phyloP scores from a whole-genome alignment of 2,113 vertebrate species.

The Phylloscopus trochiloides region DNA sequence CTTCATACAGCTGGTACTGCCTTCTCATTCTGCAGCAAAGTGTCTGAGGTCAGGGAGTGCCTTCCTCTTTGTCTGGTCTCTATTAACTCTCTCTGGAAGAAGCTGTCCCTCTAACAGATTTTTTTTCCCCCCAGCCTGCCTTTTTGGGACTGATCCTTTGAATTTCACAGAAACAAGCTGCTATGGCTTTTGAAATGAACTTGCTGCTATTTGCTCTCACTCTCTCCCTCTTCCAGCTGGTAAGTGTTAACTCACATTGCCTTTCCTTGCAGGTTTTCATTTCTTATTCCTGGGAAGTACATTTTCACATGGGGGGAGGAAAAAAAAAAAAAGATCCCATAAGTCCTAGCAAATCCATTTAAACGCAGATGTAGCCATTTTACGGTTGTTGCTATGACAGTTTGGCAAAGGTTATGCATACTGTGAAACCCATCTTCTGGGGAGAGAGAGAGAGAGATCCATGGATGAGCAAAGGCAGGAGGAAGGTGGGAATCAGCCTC shows the following conservation, averaged over 20 bases:
- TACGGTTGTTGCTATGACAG: slow-evolving; percentile 36
- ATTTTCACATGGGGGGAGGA: slow-evolving; percentile 26
- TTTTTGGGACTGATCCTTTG: slow-evolving; percentile 48
- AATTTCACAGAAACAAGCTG: slow-evolving; percentile 18
- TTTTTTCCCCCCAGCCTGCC: background rate
- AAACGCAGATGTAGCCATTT: slow-evolving; percentile 46
- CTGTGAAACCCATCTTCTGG: slow-evolving; percentile 4
- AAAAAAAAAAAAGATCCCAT: background rate
- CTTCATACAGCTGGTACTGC: background rate
- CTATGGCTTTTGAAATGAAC: slow-evolving; percentile 20
- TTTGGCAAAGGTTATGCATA: slow-evolving; percentile 41
- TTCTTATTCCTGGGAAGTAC: slow-evolving; percentile 58
- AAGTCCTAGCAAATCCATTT: slow-evolving; percentile 45
- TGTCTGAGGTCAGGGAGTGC: slow-evolving; percentile 36
- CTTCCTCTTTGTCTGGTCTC: slow-evolving; percentile 59
- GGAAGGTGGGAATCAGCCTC: background rate
- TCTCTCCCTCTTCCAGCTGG: slow-evolving; percentile 54
- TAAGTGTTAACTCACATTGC: slow-evolving; percentile 59
- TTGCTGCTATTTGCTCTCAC: slow-evolving; percentile 29
- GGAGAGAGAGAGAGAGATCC: background rate
- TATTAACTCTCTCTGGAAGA: slow-evolving; percentile 38
- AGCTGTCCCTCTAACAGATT: slow-evolving; percentile 11
- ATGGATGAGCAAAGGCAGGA: background rate
- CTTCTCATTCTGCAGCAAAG: slow-evolving; percentile 24
- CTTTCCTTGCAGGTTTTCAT: slow-evolving; percentile 45